These are phyloP conservation scores for Hippolais icterina DNA, from an alignment of 2,113 vertebrate species.

Conservation along the genomic window DNA sequence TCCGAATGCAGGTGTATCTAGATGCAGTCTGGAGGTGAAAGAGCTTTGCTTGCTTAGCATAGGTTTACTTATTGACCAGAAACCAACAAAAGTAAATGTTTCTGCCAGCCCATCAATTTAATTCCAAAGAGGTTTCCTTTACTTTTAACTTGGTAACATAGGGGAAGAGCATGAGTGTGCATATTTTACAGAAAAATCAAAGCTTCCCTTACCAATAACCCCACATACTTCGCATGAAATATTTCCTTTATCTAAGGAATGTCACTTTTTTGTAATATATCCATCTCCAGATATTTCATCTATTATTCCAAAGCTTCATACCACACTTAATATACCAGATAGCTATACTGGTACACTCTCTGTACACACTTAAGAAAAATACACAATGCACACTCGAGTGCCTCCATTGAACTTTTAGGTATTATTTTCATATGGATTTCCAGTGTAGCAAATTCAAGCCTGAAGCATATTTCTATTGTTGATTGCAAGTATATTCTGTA, in stretches of 20 bases:
- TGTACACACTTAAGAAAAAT: neutral
- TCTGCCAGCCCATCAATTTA: neutral
- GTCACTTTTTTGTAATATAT: neutral
- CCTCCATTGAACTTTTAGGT: constrained; percentile 7
- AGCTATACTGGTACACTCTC: neutral
- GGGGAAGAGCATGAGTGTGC: neutral
- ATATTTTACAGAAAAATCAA: neutral
- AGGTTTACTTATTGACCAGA: neutral
- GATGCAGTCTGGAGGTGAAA: neutral
- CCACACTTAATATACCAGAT: neutral
- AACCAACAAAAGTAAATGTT: neutral
- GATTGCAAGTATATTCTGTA: constrained; percentile 1
- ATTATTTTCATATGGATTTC: neutral
- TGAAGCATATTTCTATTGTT: constrained; percentile 8
- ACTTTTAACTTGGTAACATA: neutral
- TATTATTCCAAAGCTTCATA: neutral
- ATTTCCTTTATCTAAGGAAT: neutral
- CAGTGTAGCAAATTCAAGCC: constrained; percentile 5
- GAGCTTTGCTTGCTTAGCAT: neutral
- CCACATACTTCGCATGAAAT: neutral
- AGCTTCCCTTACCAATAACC: neutral
- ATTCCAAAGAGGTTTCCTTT: neutral
- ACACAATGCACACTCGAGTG: neutral
- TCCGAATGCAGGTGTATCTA: neutral
- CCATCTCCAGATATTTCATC: neutral